Conservation (phyloP, 2,888 invertebrate species). For the Stegophylla sp. region DNA sequence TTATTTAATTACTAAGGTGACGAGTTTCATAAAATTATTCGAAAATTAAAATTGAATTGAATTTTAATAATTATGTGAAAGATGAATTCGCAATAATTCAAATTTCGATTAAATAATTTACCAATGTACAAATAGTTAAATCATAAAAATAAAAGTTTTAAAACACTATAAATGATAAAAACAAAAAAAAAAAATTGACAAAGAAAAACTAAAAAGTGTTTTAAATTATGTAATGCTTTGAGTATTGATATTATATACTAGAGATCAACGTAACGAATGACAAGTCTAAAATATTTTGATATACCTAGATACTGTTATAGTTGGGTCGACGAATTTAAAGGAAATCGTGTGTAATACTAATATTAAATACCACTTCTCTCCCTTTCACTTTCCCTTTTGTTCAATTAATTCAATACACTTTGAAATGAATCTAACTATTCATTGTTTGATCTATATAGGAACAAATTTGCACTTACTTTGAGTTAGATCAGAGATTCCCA, state of each 20-base stretch:
- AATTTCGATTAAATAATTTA: no score
- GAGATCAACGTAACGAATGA: slow-evolving; percentile 41
- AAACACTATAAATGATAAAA: no score
- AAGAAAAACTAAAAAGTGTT: not conserved
- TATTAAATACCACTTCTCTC: slow-evolving; percentile 32
- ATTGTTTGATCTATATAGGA: slow-evolving; percentile 4
- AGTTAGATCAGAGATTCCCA: no score
- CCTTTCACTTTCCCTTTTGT: slow-evolving; percentile 57
- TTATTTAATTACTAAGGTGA: no score
- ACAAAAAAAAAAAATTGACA: not conserved
- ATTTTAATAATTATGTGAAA: not conserved
- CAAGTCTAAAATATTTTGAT: slow-evolving; percentile 49
- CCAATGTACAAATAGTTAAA: not conserved
- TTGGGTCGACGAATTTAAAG: slow-evolving; percentile 24
- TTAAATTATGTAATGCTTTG: not conserved
- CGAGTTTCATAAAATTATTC: not conserved
- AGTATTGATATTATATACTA: slow-evolving; percentile 6
- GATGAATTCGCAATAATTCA: no score
- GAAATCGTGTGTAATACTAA: slow-evolving; percentile 44
- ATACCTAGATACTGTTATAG: slow-evolving; percentile 26
- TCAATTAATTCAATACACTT: slow-evolving; percentile 17
- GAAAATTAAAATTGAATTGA: not conserved
- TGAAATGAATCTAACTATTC: slow-evolving; percentile 7
- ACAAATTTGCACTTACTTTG: slow-evolving; percentile 1
- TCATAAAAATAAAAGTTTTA: not conserved